Percentiles rank a stretch among this genome's conserved stretches.
Evolutionary conservation across 2,797 vertebrate genomes (phyloP).

Genomic region (Manis crassicaudata): DNA sequence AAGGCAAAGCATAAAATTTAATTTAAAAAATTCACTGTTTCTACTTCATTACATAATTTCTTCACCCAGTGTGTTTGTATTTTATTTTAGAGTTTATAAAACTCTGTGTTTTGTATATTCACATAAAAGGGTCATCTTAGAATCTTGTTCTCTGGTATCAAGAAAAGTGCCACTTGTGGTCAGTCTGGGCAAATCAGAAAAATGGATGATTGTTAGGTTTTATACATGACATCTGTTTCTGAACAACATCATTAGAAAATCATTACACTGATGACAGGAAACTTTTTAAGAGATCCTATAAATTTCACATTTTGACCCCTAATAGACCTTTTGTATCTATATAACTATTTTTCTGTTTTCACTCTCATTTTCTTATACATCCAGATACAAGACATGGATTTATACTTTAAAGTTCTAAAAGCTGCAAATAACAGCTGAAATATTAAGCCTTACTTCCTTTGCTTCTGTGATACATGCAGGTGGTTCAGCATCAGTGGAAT

Average conservation of each 20-base stretch:
- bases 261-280: no score
- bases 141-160: not conserved
- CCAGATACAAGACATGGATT: not conserved
- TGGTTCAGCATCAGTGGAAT: not conserved
- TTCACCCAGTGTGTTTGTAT: not conserved
- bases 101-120: not conserved
- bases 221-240: not conserved
- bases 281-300: not conserved
- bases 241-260: not conserved
- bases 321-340: not conserved
- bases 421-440: conserved; percentile 35
- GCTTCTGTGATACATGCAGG: conserved; percentile 41
- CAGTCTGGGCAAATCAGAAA: not conserved
- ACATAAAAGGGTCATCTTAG: not conserved
- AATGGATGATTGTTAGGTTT: not conserved
- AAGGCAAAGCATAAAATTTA: conserved; percentile 1
- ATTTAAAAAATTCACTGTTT: not conserved
- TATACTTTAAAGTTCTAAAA: conserved; percentile 48
- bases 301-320: not conserved
- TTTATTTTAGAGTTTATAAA: not conserved
- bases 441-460: conserved; percentile 39
- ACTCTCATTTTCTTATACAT: not conserved
- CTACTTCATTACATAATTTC: not conserved
- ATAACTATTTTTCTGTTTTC: not conserved
- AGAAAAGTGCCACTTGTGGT: not conserved